These are phyloP conservation scores for Uropetala carovei DNA, from an alignment of 2,888 invertebrate genomes.

Conservation along the genomic window DNA sequence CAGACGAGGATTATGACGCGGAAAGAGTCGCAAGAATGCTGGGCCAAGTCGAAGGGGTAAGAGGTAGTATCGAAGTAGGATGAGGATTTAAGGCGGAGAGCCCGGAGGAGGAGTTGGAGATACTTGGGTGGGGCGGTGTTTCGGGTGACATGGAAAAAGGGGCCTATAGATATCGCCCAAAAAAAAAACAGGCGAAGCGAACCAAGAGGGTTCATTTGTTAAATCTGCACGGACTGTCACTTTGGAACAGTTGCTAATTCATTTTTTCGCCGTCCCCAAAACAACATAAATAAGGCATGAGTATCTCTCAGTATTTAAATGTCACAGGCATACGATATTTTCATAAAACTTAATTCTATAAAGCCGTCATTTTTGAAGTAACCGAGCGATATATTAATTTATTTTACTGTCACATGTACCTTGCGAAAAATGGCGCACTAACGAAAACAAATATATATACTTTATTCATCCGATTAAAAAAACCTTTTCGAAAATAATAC, in stretches of 20 bases:
- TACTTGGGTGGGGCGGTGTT: background rate
- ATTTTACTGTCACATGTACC: too few species aligned
- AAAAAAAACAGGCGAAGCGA: background rate
- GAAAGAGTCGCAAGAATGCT: background rate
- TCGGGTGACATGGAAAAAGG: background rate
- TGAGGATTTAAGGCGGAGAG: background rate
- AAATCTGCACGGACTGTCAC: slow-evolving; percentile 2
- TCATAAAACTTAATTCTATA: too few species aligned
- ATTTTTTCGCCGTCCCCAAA: background rate
- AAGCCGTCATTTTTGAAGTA: too few species aligned
- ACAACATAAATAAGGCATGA: background rate
- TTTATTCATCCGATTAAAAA: too few species aligned
- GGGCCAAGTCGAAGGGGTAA: background rate
- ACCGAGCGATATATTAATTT: too few species aligned
- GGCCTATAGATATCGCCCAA: background rate
- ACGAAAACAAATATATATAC: too few species aligned
- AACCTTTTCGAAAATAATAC: too few species aligned
- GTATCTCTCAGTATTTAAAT: too few species aligned
- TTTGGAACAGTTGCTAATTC: background rate
- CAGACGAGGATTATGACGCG: slow-evolving; percentile 6
- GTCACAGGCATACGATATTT: too few species aligned
- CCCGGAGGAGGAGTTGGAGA: background rate
- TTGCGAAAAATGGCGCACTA: too few species aligned
- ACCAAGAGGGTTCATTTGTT: slow-evolving; percentile 18
- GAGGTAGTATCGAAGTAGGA: background rate